Evolutionary conservation across 2,113 vertebrate species (phyloP).

Genomic region (Pongo abelii): DNA sequence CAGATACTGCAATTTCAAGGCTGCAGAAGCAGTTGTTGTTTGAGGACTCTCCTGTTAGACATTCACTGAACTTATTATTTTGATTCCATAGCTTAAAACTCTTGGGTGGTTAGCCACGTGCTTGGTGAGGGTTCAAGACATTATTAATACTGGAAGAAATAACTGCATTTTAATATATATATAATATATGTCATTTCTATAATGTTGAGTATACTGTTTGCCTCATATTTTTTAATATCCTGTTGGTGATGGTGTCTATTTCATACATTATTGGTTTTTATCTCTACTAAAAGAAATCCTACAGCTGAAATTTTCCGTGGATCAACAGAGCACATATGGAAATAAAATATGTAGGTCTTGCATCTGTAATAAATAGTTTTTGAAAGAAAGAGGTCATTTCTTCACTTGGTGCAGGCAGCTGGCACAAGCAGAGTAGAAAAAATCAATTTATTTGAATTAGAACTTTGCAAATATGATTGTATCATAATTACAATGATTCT

Average conservation of each 20-base stretch:
- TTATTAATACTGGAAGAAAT: constrained; percentile 35
- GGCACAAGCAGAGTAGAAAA: constrained; percentile 59
- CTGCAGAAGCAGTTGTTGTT: background rate
- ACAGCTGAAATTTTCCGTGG: constrained; percentile 66
- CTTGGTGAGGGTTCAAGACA: constrained; percentile 16
- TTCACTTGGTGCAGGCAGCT: constrained; percentile 76
- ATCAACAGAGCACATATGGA: constrained; percentile 76
- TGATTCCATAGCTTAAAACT: constrained; percentile 41
- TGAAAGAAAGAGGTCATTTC: constrained; percentile 83
- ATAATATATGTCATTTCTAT: background rate
- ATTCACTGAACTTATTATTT: constrained; percentile 6
- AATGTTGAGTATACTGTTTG: constrained; percentile 1
- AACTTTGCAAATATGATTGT: constrained; percentile 74
- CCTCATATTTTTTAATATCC: constrained; percentile 62
- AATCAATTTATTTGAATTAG: constrained; percentile 69
- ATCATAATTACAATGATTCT: constrained; percentile 57
- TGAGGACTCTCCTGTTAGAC: background rate
- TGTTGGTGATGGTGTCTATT: constrained; percentile 60
- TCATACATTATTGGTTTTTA: constrained; percentile 70
- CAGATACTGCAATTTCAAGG: background rate
- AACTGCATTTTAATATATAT: background rate
- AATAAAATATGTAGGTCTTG: constrained; percentile 80
- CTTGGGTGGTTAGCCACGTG: background rate
- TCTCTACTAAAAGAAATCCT: constrained; percentile 70
- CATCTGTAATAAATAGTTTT: constrained; percentile 82